Base-by-base conservation (phyloP, 2,888 invertebrate species). In the Chouioia cunea region DNA sequence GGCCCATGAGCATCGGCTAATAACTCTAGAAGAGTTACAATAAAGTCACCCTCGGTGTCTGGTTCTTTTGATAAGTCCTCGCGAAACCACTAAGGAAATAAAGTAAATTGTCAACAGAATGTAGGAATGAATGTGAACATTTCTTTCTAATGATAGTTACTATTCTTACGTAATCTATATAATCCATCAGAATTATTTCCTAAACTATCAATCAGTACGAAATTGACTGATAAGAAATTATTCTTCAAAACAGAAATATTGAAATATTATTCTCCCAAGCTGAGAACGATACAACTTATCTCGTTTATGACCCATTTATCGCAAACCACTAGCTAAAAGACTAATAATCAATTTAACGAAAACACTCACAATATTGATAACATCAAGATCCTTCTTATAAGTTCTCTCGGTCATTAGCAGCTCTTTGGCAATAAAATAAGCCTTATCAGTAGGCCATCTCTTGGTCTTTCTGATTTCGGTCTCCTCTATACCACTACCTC, bases 371-470 rank as follows among this genome's bases (percentile, higher is more conserved):
- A 93, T 90, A 83, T 95, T 95, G 73, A 97, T 90, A 52, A 97
- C 93, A 84, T 97, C 97, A 78, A 98, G 87, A 84, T 98, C 97
- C 80, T 96, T 94, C 82, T 95, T 95, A 86, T 97, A 97, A 0
- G 97, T 97, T 77, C 97, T 88, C 84, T 98, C 97, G 0, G 97
- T 97, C 95, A 97, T 97, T 65, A 97, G 89, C 77, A 98, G 88
- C 86, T 98, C 97, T 86, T 97, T 97, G 62, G 94, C 93, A 76
- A 96, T 91, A 84, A 92, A 96, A 86, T 95, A 96, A 18, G 91
- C 90, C 80, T 90, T 90, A 79, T 93, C 93, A 2, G 89, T 89
- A 1, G 91, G 90, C 87, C 90, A 90, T 77, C 89, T 88, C 73
- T 81, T 82, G 1, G 76, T 79, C 69, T 81, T 81, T 64, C 77